Conservation (phyloP, 2,797 vertebrate species). For the Lepidocolaptes lacrymiger region DNA sequence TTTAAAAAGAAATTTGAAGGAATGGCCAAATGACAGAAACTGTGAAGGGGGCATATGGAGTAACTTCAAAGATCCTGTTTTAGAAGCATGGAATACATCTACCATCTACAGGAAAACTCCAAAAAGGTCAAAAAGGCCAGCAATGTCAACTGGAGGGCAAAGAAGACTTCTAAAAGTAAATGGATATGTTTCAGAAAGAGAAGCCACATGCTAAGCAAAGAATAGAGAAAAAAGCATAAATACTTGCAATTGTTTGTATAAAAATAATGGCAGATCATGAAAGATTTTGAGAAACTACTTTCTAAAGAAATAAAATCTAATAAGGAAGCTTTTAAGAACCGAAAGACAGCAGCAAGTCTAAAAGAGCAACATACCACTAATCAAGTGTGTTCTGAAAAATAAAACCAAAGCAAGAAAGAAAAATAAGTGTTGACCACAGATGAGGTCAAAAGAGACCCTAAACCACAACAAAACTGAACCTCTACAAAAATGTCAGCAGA, state of each 20-base stretch:
- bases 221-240: background rate
- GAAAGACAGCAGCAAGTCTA: background rate
- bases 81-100: background rate
- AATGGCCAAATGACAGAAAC: background rate
- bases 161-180: background rate
- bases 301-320: background rate
- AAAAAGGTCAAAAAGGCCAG: background rate
- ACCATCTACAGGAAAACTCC: background rate
- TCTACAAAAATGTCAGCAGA: background rate
- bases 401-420: background rate
- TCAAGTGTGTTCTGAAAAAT: background rate
- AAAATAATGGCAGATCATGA: background rate
- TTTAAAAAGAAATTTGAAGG: background rate
- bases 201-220: background rate
- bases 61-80: background rate
- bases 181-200: background rate
- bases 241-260: background rate
- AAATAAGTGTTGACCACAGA: background rate
- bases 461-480: background rate
- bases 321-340: background rate
- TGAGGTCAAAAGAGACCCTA: background rate
- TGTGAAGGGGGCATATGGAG: accelerated
- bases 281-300: background rate
- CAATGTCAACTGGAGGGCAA: background rate
- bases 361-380: background rate